Conservation (phyloP, 2,797 vertebrate genomes). For the Enoplosus armatus region DNA sequence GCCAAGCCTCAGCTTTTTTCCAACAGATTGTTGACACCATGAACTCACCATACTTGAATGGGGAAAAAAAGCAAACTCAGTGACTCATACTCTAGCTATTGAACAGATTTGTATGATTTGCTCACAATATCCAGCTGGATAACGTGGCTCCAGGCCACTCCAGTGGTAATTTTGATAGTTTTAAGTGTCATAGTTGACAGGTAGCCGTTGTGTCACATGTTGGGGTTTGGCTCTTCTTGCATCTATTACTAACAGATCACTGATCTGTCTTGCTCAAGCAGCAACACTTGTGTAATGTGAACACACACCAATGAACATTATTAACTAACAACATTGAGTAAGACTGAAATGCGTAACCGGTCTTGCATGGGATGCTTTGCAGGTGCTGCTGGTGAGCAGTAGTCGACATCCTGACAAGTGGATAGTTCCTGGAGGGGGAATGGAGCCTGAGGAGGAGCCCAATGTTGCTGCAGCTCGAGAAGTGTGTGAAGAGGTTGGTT, state of each 20-base stretch:
- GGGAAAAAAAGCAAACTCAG: neutral
- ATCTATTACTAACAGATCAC: neutral
- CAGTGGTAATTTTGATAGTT: neutral
- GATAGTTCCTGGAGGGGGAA: constrained; percentile 98
- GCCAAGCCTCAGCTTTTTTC: constrained; percentile 18
- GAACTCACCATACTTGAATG: constrained; percentile 12
- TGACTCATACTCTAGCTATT: constrained; percentile 11
- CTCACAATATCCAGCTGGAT: neutral
- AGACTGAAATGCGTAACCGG: neutral
- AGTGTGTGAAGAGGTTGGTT: constrained; percentile 97
- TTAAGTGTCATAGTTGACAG: neutral
- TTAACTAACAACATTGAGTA: neutral
- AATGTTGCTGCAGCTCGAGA: constrained; percentile 93
- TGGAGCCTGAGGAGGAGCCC: constrained; percentile 98
- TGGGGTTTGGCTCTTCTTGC: neutral
- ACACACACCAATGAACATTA: neutral
- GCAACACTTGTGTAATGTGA: constrained; percentile 15
- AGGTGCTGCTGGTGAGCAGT: constrained; percentile 98
- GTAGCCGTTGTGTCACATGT: neutral
- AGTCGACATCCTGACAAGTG: constrained; percentile 98
- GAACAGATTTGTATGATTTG: neutral
- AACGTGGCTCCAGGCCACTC: neutral
- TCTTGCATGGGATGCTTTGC: constrained; percentile 38
- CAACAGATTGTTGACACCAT: constrained; percentile 17
- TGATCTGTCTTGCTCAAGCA: neutral